Percentiles rank a stretch among this genome's conserved stretches.
These are phyloP conservation scores for Pogonus chalceus DNA, from an alignment of 1,140 invertebrate genomes.

Conservation along the genomic window DNA sequence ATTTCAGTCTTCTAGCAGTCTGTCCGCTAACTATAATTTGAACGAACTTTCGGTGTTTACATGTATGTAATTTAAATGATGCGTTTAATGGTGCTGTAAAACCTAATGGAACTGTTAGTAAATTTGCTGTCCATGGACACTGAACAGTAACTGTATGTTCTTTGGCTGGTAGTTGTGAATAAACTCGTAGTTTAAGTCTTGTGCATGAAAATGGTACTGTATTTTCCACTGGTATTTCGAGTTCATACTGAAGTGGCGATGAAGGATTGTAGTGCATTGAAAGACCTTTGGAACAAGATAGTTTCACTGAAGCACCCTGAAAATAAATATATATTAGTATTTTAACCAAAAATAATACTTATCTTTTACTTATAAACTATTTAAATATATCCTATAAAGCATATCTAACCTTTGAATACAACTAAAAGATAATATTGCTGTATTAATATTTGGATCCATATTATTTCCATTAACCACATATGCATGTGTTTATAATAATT, in stretches of 20 bases:
- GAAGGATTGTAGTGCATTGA: slow-evolving; percentile 32
- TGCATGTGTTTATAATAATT: too few relatives aligned
- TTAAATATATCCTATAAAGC: too few relatives aligned
- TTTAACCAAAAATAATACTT: too few relatives aligned
- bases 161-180: slow-evolving; percentile 61
- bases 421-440: too few relatives aligned
- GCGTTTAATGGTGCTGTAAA: slow-evolving; percentile 75
- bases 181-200: slow-evolving; percentile 50
- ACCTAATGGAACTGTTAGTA: slow-evolving; percentile 56
- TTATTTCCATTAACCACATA: too few relatives aligned
- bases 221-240: slow-evolving; percentile 50
- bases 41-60: slow-evolving; percentile 68
- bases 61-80: slow-evolving; percentile 70
- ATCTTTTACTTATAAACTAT: too few relatives aligned
- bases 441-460: too few relatives aligned
- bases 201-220: slow-evolving; percentile 60
- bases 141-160: slow-evolving; percentile 60
- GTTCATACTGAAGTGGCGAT: slow-evolving; percentile 39
- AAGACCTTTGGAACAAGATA: slow-evolving; percentile 48
- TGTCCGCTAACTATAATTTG: slow-evolving; percentile 63
- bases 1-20: slow-evolving; percentile 12
- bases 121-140: slow-evolving; percentile 62
- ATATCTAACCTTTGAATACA: too few relatives aligned
- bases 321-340: not conserved
- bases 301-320: slow-evolving; percentile 30